A percentile compares a stretch with the other conserved stretches of the same genome.
These are phyloP conservation scores for Lepidurus arcticus DNA, from an alignment of 1,140 invertebrate species.

Conservation along the genomic window DNA sequence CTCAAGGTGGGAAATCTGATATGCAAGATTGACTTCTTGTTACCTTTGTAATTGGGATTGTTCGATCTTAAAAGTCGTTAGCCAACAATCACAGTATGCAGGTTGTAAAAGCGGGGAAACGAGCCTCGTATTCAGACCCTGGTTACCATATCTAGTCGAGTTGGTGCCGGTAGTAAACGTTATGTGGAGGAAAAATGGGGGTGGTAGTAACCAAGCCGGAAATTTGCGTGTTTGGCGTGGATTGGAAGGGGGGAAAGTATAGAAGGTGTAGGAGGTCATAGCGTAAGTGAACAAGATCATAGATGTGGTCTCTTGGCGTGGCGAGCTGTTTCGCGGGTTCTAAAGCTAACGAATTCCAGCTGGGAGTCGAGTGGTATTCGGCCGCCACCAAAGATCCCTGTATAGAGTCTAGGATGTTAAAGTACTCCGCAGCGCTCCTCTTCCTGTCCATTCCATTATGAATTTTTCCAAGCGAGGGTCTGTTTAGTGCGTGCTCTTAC, in stretches of 20 bases:
- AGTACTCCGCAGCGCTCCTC: background rate
- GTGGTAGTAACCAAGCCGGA: background rate
- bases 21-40: background rate
- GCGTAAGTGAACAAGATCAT: background rate
- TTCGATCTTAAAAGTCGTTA: too few relatives aligned
- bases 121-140: too few relatives aligned
- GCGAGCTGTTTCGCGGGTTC: background rate
- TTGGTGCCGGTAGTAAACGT: too few relatives aligned
- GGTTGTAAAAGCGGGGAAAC: too few relatives aligned
- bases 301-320: background rate
- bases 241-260: background rate
- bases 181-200: background rate
- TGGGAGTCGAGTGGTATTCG: slow-evolving; percentile 15
- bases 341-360: slow-evolving; percentile 21
- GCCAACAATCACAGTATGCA: too few relatives aligned
- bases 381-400: background rate
- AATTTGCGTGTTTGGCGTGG: slow-evolving; percentile 5
- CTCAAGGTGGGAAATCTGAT: background rate
- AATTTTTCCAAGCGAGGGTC: slow-evolving; percentile 6
- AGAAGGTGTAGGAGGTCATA: background rate
- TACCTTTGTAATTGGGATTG: background rate
- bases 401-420: background rate
- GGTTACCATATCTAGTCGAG: too few relatives aligned
- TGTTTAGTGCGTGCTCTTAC: background rate
- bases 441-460: slow-evolving; percentile 18